phyloP scores from a whole-genome alignment of 1,140 invertebrate genomes.

The Acromyrmex charruanus region DNA sequence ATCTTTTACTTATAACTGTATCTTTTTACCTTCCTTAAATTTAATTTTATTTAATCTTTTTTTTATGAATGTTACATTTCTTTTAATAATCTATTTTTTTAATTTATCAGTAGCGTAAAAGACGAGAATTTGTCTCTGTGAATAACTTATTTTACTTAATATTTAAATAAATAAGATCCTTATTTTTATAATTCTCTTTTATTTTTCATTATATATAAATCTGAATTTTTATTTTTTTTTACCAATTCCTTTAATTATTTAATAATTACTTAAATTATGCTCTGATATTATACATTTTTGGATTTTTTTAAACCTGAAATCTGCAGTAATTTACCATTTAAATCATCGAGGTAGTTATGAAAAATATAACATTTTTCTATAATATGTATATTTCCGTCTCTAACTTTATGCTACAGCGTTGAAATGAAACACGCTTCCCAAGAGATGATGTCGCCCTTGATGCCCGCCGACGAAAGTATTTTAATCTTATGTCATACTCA shows the following conservation, averaged over 20 bases:
- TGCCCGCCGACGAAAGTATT: slow-evolving; percentile 62
- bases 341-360: slow-evolving; percentile 14
- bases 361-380: slow-evolving; percentile 2
- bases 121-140: neutral
- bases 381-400: slow-evolving; percentile 25
- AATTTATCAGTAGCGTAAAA: neutral
- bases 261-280: slow-evolving; percentile 4
- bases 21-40: slow-evolving; percentile 6
- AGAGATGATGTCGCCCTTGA: slow-evolving; percentile 50
- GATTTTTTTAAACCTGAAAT: slow-evolving; percentile 1
- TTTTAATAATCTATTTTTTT: slow-evolving; percentile 15
- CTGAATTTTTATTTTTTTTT: neutral
- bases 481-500: slow-evolving; percentile 66
- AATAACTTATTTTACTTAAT: slow-evolving; percentile 1
- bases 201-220: neutral
- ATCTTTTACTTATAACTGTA: neutral
- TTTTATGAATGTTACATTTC: neutral
- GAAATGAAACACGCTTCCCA: slow-evolving; percentile 70
- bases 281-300: neutral
- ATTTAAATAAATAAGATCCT: neutral
- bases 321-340: slow-evolving; percentile 9
- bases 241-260: neutral
- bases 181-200: neutral
- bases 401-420: slow-evolving; percentile 38
- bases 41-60: neutral